Evolutionary conservation across 2,113 vertebrate genomes (phyloP).

Genomic region (Raja brachyura): DNA sequence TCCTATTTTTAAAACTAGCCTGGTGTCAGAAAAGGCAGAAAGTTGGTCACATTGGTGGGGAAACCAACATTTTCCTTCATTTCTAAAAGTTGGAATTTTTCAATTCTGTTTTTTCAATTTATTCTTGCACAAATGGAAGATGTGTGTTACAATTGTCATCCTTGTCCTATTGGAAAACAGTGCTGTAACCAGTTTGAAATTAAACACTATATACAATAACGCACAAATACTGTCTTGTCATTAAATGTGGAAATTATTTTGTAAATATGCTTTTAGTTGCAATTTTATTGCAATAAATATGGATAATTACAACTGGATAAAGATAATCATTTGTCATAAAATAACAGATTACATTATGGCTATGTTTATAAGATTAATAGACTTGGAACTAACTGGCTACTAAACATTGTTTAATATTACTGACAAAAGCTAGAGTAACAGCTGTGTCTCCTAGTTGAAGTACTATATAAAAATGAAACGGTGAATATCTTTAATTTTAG

Average conservation of each 20-base stretch:
- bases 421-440: neutral
- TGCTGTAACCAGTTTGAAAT: constrained; percentile 27
- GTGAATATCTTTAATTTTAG: neutral
- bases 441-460: neutral
- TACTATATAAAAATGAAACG: neutral
- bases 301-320: constrained; percentile 6
- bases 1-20: neutral
- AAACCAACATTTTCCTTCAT: neutral
- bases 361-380: constrained; percentile 11
- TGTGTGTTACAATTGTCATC: neutral
- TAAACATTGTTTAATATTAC: neutral
- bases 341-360: neutral
- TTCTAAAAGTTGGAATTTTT: neutral
- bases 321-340: neutral
- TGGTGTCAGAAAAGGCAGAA: neutral
- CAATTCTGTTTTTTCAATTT: neutral
- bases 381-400: neutral
- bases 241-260: constrained; percentile 1
- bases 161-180: neutral
- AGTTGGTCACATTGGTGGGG: too few species aligned
- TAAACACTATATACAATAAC: constrained; percentile 22
- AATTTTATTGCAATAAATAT: constrained; percentile 33
- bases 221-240: constrained; percentile 28
- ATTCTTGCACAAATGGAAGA: neutral
- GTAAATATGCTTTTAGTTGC: constrained; percentile 26